Evolutionary conservation across 1,140 invertebrate species (phyloP).

Genomic region (Zaprionus nigranus): DNA sequence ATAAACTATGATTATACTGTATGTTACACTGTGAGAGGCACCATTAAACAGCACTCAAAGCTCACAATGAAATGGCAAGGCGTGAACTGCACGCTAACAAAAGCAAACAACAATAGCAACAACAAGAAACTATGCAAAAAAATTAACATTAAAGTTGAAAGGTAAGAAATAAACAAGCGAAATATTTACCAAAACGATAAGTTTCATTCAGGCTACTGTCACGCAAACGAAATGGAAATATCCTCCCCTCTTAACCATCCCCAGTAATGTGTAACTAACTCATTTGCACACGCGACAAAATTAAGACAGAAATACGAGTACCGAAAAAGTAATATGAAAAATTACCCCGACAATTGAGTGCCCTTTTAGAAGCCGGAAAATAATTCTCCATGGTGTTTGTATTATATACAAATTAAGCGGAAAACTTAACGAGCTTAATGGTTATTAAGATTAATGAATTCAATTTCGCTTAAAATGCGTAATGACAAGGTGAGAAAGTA

Average conservation of each 20-base stretch:
- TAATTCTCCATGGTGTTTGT: slow-evolving; percentile 7
- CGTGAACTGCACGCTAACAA: slow-evolving; percentile 53
- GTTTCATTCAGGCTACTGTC: slow-evolving; percentile 18
- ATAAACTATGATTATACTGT: slow-evolving; percentile 1
- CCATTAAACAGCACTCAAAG: slow-evolving; percentile 26
- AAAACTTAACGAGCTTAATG: slow-evolving; percentile 36
- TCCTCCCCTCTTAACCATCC: neutral
- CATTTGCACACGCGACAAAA: slow-evolving; percentile 55
- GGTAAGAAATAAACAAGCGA: slow-evolving; percentile 54
- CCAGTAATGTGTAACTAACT: slow-evolving; percentile 11
- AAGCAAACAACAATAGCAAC: slow-evolving; percentile 30
- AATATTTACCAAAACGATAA: slow-evolving; percentile 62
- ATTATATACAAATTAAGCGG: slow-evolving; percentile 35
- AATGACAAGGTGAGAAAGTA: neutral
- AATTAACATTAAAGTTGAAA: slow-evolving; percentile 50
- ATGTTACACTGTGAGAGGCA: slow-evolving; percentile 22
- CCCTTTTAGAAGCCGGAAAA: slow-evolving; percentile 53
- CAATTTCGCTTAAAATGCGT: slow-evolving; percentile 10
- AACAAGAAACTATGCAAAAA: slow-evolving; percentile 11
- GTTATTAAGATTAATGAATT: slow-evolving; percentile 36
- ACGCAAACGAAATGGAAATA: slow-evolving; percentile 25
- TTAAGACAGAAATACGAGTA: slow-evolving; percentile 31
- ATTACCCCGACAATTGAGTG: slow-evolving; percentile 49
- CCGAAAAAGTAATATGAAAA: slow-evolving; percentile 27
- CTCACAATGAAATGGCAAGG: slow-evolving; percentile 55